Conservation (phyloP, 2,888 invertebrate species). For the Cryptus viduatorius region DNA sequence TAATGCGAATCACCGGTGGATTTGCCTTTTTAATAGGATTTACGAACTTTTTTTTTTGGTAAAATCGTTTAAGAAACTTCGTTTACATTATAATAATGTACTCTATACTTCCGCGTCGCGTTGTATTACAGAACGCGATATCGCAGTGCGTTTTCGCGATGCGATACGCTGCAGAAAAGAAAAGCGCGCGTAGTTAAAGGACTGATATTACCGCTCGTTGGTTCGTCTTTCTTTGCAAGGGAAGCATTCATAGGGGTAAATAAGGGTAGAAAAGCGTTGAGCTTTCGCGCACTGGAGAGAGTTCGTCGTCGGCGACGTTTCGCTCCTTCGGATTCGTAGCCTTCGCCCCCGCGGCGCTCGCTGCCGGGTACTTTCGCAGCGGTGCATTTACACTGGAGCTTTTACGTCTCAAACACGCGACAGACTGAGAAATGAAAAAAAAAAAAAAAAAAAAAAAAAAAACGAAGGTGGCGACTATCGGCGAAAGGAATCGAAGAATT, state of each 20-base stretch:
- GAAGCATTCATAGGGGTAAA: slow-evolving; percentile 52
- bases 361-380: slow-evolving; percentile 46
- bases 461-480: slow-evolving; percentile 11
- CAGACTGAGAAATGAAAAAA: slow-evolving; percentile 43
- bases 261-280: slow-evolving; percentile 41
- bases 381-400: slow-evolving; percentile 61
- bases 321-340: slow-evolving; percentile 4
- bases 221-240: slow-evolving; percentile 55
- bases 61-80: no score
- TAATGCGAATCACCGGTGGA: neutral
- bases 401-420: slow-evolving; percentile 57
- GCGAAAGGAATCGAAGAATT: slow-evolving; percentile 27
- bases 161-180: slow-evolving; percentile 24
- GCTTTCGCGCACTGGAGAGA: slow-evolving; percentile 38
- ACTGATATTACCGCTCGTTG: slow-evolving; percentile 37
- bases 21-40: no score
- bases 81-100: no score
- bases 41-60: no score
- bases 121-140: no score
- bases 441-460: slow-evolving; percentile 3
- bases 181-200: slow-evolving; percentile 42
- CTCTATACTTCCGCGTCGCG: no score
- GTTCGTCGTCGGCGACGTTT: slow-evolving; percentile 57
- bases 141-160: slow-evolving; percentile 11
- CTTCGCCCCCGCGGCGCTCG: slow-evolving; percentile 37